Evolutionary conservation across 2,888 invertebrate genomes (phyloP).

Genomic region (Temnothorax rugatulus): DNA sequence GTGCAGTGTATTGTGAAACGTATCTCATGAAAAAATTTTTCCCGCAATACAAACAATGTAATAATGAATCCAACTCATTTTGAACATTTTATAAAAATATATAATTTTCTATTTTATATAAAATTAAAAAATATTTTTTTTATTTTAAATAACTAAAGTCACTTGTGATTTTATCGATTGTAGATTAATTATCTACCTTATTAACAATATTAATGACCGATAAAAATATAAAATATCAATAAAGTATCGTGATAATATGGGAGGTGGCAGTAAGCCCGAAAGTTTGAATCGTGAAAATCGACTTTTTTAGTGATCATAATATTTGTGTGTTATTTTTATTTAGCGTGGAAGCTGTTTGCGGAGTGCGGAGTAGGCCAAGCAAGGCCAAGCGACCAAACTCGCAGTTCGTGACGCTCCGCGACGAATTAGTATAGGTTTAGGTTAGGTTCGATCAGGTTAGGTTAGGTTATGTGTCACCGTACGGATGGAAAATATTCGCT

Average conservation of each 20-base stretch:
- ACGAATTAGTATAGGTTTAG: no score
- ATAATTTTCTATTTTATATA: neutral
- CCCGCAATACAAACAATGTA: neutral
- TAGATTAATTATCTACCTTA: neutral
- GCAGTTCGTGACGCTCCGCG: neutral
- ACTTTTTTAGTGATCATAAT: no score
- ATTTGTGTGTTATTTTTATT: no score
- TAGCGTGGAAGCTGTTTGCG: no score
- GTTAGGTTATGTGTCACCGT: neutral
- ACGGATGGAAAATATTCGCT: neutral
- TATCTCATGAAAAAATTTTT: neutral
- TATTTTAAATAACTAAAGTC: no score
- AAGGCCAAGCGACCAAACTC: neutral
- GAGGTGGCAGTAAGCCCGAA: neutral
- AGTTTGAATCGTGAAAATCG: neutral
- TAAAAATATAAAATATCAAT: neutral
- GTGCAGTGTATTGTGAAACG: no score
- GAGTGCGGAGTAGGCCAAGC: no score
- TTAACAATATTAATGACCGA: neutral
- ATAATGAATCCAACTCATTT: no score
- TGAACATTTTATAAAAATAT: neutral
- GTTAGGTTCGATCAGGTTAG: slow-evolving; percentile 16
- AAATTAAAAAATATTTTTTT: neutral
- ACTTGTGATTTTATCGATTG: neutral
- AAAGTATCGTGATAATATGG: neutral